A percentile compares a stretch with the other conserved stretches of the same genome.
Conservation (phyloP, 2,888 invertebrate genomes). For the Cosmopolites sordidus region DNA sequence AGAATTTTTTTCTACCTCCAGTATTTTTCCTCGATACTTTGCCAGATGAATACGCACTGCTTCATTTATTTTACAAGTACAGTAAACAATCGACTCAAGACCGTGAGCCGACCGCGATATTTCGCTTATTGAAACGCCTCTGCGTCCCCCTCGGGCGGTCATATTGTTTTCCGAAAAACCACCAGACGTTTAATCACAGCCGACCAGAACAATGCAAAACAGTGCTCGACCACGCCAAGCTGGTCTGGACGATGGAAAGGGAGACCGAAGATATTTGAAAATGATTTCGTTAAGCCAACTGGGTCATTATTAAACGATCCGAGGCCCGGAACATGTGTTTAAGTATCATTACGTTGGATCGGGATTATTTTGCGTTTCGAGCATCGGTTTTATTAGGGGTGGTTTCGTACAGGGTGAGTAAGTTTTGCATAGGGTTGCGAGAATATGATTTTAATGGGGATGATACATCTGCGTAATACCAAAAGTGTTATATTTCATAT, state of each 20-base stretch:
- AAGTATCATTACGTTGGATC: slow-evolving; percentile 38
- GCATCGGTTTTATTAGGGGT: too few species aligned
- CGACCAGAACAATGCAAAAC: slow-evolving; percentile 22
- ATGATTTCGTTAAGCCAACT: slow-evolving; percentile 39
- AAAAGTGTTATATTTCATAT: too few species aligned
- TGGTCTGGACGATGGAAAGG: slow-evolving; percentile 31
- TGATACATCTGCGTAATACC: too few species aligned
- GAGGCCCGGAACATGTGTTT: slow-evolving; percentile 46
- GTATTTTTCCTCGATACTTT: too few species aligned
- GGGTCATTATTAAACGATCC: slow-evolving; percentile 44
- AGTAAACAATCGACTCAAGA: not conserved
- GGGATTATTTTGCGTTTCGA: slow-evolving; percentile 30
- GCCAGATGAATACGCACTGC: not conserved
- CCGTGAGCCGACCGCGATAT: not conserved
- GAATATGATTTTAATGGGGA: too few species aligned
- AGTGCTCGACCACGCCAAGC: too few species aligned
- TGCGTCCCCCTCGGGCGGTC: too few species aligned
- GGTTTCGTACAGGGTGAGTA: too few species aligned
- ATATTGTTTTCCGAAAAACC: too few species aligned
- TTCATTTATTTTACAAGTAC: not conserved
- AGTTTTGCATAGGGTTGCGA: too few species aligned
- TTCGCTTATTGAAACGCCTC: slow-evolving; percentile 1
- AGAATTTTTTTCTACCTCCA: too few species aligned
- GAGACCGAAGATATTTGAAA: slow-evolving; percentile 44
- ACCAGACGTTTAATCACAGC: slow-evolving; percentile 12